Base-by-base conservation (phyloP, 2,113 vertebrate species). In the Plectropomus leopardus region DNA sequence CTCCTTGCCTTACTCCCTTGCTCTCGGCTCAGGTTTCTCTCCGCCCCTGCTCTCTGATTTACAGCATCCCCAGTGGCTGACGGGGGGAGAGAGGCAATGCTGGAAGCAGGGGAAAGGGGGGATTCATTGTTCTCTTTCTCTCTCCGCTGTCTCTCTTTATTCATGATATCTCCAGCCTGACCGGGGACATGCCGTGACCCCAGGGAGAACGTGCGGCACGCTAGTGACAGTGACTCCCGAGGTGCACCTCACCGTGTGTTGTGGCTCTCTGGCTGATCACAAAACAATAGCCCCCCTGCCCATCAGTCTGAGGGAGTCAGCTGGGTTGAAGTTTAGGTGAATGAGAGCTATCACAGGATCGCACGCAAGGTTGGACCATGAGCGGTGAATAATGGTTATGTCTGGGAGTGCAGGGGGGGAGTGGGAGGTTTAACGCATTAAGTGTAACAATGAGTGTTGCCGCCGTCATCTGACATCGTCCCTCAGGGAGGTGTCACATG, bases 111-210 rank as follows among this genome's bases (percentile, higher is more conserved):
- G 28, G 58, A 74, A 69, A 59, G 50, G 65, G 44, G 17, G 47
- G 50, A 47, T 67, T 80, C 75, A 86, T 91, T 93, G 88, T 91
- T 89, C 90, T 80, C 76, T 76, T 75, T 83, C 85, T 78, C 71
- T 78, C 61, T 55, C 76, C 80, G 74, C 86, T 78, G 78, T 90
- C 80, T 89, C 17, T 74, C 78, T 83, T 88, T 91, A 93, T 95
- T 94, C 94, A 94, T 91, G 88, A 86, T 78, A 87, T 82, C 88
- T 90, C 82, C 78, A 76, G 85, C 83, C 85, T 65, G 82, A 87
- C 80, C 85, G 40, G 83, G 86, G 92, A 90, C 86, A 72, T 34
- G 53, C 70, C 8, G 42, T 81, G 85, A 93, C 91, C 88, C 77
- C 79, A 63, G 78, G 80, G 82, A 88, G 78, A 88, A 23, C 30